These are phyloP conservation scores for Megalops atlanticus DNA, from an alignment of 2,113 vertebrate genomes.

Conservation along the genomic window DNA sequence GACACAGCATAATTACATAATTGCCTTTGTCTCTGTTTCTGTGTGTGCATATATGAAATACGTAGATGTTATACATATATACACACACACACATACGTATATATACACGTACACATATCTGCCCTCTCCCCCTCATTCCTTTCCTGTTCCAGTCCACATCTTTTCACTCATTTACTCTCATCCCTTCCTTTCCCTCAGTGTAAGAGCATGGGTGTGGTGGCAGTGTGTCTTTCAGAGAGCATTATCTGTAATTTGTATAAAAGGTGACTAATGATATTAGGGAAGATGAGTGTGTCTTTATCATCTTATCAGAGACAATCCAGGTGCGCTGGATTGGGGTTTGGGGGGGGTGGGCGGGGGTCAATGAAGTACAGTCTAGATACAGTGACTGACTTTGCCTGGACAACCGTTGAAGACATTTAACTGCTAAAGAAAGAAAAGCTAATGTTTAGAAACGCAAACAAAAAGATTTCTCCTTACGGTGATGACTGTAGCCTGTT, in stretches of 20 bases:
- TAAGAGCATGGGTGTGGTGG: not conserved
- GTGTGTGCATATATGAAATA: no score
- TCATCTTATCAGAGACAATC: not conserved
- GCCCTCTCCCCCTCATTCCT: no score
- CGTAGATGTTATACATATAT: no score
- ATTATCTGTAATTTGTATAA: conserved; percentile 28
- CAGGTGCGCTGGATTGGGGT: no score
- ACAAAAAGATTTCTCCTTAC: not conserved
- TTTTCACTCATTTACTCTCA: no score
- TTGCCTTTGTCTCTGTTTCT: no score
- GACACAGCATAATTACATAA: no score
- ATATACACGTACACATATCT: no score
- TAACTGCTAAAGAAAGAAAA: not conserved
- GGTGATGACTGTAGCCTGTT: conserved; percentile 62
- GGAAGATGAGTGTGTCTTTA: not conserved
- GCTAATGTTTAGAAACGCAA: not conserved
- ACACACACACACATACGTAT: no score
- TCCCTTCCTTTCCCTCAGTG: not conserved
- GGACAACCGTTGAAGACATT: not conserved
- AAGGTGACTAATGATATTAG: conserved; percentile 11
- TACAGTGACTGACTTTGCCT: not conserved
- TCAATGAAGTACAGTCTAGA: not conserved
- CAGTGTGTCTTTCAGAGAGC: not conserved
- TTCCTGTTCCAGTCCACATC: no score
- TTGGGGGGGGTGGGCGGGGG: no score